Percentiles rank a stretch among this genome's conserved stretches.
Evolutionary conservation across 1,140 invertebrate species (phyloP).

Genomic region (Brachystomella parvula): DNA sequence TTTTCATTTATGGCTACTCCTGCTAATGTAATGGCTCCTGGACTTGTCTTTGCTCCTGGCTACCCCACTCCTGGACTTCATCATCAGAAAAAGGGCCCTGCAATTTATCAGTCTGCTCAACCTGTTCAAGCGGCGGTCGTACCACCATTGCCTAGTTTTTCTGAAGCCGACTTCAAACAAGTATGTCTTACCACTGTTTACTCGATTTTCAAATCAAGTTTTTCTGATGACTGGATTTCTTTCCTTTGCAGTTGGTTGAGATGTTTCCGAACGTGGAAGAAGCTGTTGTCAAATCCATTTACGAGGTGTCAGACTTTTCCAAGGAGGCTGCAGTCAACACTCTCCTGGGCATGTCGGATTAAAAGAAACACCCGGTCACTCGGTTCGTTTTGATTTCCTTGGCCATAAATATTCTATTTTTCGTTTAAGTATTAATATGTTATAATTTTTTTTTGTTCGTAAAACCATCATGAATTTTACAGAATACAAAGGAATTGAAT

Average conservation of each 20-base stretch:
- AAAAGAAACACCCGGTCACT: slow-evolving; percentile 39
- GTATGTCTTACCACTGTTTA: slow-evolving; percentile 43
- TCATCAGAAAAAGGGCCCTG: slow-evolving; percentile 39
- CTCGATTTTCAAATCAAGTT: not conserved
- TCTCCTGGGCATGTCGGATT: slow-evolving; percentile 75
- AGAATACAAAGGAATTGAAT: not conserved
- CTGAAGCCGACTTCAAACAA: slow-evolving; percentile 66
- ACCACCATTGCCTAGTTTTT: slow-evolving; percentile 32
- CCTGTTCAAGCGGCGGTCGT: slow-evolving; percentile 32
- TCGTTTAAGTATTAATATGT: not conserved
- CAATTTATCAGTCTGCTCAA: slow-evolving; percentile 39
- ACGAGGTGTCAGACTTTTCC: slow-evolving; percentile 79
- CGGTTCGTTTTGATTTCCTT: no score
- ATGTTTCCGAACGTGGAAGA: slow-evolving; percentile 94
- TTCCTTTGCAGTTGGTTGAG: slow-evolving; percentile 67
- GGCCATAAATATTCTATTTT: not conserved
- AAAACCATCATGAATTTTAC: not conserved
- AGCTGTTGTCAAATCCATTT: slow-evolving; percentile 81
- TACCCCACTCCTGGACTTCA: not conserved
- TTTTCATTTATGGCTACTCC: slow-evolving; percentile 46
- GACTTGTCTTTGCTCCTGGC: not conserved
- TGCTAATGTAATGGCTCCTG: slow-evolving; percentile 23
- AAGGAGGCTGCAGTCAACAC: slow-evolving; percentile 86
- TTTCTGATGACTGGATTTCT: slow-evolving; percentile 22
- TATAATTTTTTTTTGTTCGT: not conserved